Evolutionary conservation across 2,113 vertebrate species (phyloP).

Genomic region (Salvator merianae): DNA sequence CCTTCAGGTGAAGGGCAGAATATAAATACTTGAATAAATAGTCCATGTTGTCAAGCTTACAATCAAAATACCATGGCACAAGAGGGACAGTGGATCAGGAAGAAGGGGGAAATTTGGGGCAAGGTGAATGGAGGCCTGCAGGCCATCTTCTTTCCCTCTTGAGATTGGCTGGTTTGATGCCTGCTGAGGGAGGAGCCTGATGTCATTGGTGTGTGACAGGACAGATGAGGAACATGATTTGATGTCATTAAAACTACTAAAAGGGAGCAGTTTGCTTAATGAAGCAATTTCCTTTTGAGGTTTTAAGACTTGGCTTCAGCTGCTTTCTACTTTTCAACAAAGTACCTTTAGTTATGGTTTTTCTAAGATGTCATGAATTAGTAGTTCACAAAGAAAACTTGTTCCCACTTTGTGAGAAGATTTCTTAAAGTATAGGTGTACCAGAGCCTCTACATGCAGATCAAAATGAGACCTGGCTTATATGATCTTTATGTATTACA

Average conservation of each 20-base stretch:
- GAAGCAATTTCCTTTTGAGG: neutral
- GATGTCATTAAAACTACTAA: neutral
- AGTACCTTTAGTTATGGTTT: neutral
- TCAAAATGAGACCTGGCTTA: neutral
- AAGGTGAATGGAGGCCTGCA: too few relatives aligned
- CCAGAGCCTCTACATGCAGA: neutral
- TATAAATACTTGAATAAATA: too few relatives aligned
- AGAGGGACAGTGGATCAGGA: too few relatives aligned
- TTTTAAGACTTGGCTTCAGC: neutral
- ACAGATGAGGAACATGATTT: too few relatives aligned
- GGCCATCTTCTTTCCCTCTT: too few relatives aligned
- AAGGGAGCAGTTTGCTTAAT: neutral
- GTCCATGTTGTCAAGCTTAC: too few relatives aligned
- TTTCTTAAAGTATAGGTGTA: neutral
- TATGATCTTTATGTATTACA: neutral
- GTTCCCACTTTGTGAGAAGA: neutral
- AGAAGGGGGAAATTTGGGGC: too few relatives aligned
- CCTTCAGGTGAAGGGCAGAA: too few relatives aligned
- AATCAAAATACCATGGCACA: too few relatives aligned
- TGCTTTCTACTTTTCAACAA: neutral
- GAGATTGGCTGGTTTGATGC: too few relatives aligned
- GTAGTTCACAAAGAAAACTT: neutral
- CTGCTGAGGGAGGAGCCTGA: too few relatives aligned
- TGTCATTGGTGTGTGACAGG: too few relatives aligned
- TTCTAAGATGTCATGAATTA: neutral